Base-by-base conservation (phyloP, 1,140 invertebrate genomes). In the Adoxophyes honmai region DNA sequence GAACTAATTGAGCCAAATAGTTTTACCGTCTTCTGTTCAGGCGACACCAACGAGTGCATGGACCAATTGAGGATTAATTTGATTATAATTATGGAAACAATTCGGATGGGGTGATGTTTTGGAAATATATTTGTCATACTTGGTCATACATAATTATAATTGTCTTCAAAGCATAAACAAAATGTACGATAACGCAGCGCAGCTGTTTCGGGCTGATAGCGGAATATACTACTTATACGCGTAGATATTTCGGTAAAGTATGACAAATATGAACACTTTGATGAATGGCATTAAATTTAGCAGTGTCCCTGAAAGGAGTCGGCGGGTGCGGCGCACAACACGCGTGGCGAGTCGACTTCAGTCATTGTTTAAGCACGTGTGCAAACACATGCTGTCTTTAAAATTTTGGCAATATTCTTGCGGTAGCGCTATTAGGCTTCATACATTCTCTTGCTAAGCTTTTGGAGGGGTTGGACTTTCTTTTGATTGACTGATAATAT, bases 21-120 rank as follows among this genome's bases (percentile, higher is more conserved):
- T 72, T 78, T 88, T 88, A 88, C 85, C 85, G 83, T 88, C 85
- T 78, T 88, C 85, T 88, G 81, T 79, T 79, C 77, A 80, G 79
- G 70, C 64, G 76, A 78, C 79, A 76, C 74, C 79, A 76, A 67
- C 59, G 82, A 62, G 67, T 70, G 81, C 82, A 84, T 82, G 75
- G 76, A 87, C 68, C 78, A 83, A 84, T 83, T 56, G 57, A 57
- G 34, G 57, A 72, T 67, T 73, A 69, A 70, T 70, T 63, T 64
- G 11, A 67, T 39, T 4, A 38, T n/a, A n/a, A n/a, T n/a, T n/a
- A 28, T 6, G 21, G 6, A 28, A 28, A 28, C 21, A 28, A 28
- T 28, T 28, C 6, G 21, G 21, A 28, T 28, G 21, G 21, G 21
- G 6, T 28, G 21, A 28, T 28, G 21, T 28, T n/a, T n/a, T 35